Percentiles rank a stretch among this genome's conserved stretches.
These are phyloP conservation scores for Lateolabrax maculatus DNA, from an alignment of 2,797 vertebrate species.

Conservation along the genomic window DNA sequence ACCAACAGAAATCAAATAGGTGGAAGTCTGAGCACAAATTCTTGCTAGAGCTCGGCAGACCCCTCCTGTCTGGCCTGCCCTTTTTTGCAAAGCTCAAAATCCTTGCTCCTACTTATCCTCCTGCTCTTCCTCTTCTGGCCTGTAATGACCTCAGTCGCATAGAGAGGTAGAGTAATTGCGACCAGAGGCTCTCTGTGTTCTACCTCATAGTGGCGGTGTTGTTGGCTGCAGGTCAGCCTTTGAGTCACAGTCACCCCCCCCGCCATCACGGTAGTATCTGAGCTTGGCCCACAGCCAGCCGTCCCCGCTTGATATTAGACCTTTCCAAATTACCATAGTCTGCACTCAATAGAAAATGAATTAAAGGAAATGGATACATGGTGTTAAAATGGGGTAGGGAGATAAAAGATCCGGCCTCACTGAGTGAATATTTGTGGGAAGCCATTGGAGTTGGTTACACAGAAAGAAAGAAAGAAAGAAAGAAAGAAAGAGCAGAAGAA, in stretches of 20 bases:
- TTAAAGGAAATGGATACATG: conserved; percentile 16
- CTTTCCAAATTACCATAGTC: conserved; percentile 15
- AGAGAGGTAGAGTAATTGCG: conserved; percentile 48
- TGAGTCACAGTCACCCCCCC: conserved; percentile 34
- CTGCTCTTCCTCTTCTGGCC: conserved; percentile 29
- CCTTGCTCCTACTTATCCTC: conserved; percentile 35
- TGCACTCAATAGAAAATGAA: not conserved
- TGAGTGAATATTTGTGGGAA: conserved; percentile 26
- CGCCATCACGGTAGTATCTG: conserved; percentile 33
- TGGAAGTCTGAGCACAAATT: not conserved
- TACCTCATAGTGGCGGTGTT: conserved; percentile 47
- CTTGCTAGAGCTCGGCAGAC: not conserved
- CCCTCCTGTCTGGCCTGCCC: conserved; percentile 18
- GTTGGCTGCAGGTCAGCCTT: conserved; percentile 65
- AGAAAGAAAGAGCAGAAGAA: not conserved
- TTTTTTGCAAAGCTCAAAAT: conserved; percentile 38
- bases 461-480: too few species aligned
- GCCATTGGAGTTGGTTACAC: not conserved
- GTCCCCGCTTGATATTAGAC: conserved; percentile 6
- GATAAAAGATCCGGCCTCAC: not conserved
- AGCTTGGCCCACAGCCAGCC: conserved; percentile 17
- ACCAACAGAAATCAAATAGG: not conserved
- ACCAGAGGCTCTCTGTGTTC: conserved; percentile 49
- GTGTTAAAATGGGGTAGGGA: not conserved
- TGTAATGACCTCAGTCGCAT: conserved; percentile 47